Evolutionary conservation across 2,888 invertebrate species (phyloP).

Genomic region (Coremacera marginata): DNA sequence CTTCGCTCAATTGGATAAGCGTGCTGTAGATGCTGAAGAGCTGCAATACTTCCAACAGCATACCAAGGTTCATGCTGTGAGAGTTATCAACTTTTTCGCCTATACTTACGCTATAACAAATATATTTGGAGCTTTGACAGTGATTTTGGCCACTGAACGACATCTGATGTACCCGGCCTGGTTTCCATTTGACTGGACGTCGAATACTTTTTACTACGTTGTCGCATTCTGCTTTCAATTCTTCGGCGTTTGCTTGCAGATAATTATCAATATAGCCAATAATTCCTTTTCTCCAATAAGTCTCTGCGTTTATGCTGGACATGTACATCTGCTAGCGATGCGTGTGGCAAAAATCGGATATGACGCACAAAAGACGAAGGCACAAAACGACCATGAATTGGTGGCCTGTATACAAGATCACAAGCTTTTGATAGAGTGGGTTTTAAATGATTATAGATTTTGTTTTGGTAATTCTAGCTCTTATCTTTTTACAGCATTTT

Average conservation of each 20-base stretch:
- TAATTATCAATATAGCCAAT: conserved; percentile 45
- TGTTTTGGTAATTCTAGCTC: not conserved
- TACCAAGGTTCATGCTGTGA: not conserved
- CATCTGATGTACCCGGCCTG: conserved; percentile 50
- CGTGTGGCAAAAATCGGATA: conserved; percentile 46
- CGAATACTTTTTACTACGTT: conserved; percentile 37
- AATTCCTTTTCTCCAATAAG: conserved; percentile 45
- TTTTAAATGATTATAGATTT: not conserved
- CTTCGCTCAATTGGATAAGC: conserved; percentile 40
- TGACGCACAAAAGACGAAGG: conserved; percentile 2
- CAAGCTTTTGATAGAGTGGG: conserved; percentile 46
- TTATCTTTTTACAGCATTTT: conserved; percentile 41
- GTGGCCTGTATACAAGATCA: conserved; percentile 48
- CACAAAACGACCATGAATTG: conserved; percentile 43
- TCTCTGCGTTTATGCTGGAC: conserved; percentile 47
- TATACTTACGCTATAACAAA: conserved; percentile 38
- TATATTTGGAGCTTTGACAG: conserved; percentile 36
- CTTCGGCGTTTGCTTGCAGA: conserved; percentile 44
- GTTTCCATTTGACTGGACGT: conserved; percentile 49
- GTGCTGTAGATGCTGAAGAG: conserved; percentile 39
- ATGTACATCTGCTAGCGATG: conserved; percentile 46
- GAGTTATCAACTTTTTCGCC: not conserved
- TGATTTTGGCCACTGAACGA: conserved; percentile 39
- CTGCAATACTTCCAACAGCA: conserved; percentile 36
- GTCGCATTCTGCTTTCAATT: conserved; percentile 45